Conservation (phyloP, 2,797 vertebrate genomes). For the Podarcis siculus region DNA sequence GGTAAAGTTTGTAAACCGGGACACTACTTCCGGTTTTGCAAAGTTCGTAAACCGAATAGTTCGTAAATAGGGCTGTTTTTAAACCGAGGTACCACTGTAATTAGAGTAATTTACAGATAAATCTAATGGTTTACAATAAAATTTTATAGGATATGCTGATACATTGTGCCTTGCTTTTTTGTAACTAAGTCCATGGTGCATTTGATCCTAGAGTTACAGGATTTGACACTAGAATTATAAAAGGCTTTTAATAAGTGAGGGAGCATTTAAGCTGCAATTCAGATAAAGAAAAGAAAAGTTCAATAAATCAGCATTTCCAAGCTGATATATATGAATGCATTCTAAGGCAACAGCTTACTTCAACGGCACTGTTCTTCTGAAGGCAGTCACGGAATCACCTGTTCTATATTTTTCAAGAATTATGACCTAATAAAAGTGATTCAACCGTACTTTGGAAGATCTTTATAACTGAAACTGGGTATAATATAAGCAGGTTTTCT, state of each 20-base stretch:
- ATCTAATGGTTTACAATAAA: neutral
- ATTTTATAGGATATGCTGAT: neutral
- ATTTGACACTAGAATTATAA: no score
- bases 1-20: no score
- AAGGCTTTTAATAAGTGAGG: neutral
- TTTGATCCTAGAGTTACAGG: no score
- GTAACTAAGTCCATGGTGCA: no score
- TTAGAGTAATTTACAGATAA: neutral
- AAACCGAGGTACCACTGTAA: neutral
- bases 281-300: neutral
- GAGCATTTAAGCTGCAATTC: neutral
- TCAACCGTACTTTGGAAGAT: neutral
- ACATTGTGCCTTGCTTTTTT: neutral
- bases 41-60: no score
- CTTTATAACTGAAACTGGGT: conserved; percentile 1
- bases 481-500: neutral
- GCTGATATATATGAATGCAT: neutral
- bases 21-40: no score
- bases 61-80: no score
- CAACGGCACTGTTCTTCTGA: neutral
- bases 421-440: neutral
- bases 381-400: neutral
- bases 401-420: neutral
- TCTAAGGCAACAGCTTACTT: neutral
- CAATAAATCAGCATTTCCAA: neutral